phyloP scores from a whole-genome alignment of 30 jellyfish, hydroid and myxozoan species.

The Cassiopea andromeda region DNA sequence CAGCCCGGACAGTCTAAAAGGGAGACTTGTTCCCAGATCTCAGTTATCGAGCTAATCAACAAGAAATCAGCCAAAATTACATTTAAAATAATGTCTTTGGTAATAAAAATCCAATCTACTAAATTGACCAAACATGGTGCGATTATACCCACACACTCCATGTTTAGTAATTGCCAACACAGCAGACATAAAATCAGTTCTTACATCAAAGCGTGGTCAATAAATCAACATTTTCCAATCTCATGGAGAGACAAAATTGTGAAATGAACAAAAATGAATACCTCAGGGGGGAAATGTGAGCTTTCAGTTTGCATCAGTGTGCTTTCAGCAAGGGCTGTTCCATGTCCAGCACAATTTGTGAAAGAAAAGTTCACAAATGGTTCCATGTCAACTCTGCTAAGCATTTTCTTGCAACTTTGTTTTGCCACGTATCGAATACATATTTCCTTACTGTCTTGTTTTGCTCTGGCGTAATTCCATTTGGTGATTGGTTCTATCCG shows the following conservation, averaged over 20 bases:
- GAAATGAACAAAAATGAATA: background rate
- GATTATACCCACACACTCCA: too few species aligned
- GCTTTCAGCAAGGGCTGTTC: slow-evolving; percentile 33
- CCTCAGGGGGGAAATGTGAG: slow-evolving; percentile 78
- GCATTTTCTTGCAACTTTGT: background rate
- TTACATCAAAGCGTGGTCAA: too few species aligned
- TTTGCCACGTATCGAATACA: slow-evolving; percentile 9
- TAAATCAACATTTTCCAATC: background rate
- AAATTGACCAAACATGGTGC: background rate
- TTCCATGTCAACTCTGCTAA: slow-evolving; percentile 28
- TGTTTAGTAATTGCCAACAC: background rate
- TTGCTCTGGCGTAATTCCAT: background rate
- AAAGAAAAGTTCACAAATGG: slow-evolving; percentile 33
- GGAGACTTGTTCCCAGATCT: too few species aligned
- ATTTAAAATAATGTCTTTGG: background rate
- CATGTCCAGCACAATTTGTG: slow-evolving; percentile 25
- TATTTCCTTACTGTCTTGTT: background rate
- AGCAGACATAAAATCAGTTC: background rate
- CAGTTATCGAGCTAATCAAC: too few species aligned
- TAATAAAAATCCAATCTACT: background rate
- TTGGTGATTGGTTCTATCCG: slow-evolving; percentile 24
- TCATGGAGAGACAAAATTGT: background rate
- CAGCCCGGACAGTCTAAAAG: too few species aligned
- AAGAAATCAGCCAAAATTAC: background rate
- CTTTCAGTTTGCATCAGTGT: slow-evolving; percentile 61